These are phyloP conservation scores for Micromesistius poutassou DNA, from an alignment of 2,797 vertebrate species.

Conservation along the genomic window DNA sequence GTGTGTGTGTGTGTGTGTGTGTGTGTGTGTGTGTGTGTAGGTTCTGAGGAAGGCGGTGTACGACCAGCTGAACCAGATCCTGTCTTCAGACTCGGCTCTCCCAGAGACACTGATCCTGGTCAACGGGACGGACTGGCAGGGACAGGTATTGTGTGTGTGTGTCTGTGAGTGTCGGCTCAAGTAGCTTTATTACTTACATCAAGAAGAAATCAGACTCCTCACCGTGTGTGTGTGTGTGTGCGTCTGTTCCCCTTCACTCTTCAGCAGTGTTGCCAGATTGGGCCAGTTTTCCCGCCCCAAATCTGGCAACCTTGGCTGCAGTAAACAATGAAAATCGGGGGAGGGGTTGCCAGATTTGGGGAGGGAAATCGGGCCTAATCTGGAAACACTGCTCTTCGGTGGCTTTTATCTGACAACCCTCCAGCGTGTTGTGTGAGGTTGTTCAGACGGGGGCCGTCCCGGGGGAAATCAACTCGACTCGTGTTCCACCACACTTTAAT, in stretches of 20 bases:
- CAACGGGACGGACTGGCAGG: slow-evolving; percentile 91
- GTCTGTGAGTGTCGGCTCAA: neutral
- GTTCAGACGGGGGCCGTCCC: neutral
- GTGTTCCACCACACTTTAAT: too few species aligned
- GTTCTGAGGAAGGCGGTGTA: slow-evolving; percentile 89
- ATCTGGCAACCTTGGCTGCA: too few species aligned
- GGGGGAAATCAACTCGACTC: neutral
- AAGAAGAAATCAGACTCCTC: too few species aligned
- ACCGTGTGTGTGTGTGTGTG: too few species aligned
- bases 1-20: slow-evolving; percentile 22
- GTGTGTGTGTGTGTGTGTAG: slow-evolving; percentile 61
- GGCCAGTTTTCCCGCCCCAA: too few species aligned
- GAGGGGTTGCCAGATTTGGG: too few species aligned
- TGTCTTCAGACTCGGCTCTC: slow-evolving; percentile 86
- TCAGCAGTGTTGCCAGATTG: too few species aligned
- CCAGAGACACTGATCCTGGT: slow-evolving; percentile 93
- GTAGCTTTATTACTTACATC: too few species aligned
- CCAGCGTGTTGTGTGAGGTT: neutral
- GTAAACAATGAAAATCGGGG: too few species aligned
- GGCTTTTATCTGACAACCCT: neutral
- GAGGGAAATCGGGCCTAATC: too few species aligned
- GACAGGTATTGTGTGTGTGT: slow-evolving; percentile 79
- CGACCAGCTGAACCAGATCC: slow-evolving; percentile 93
- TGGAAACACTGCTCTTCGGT: too few species aligned
- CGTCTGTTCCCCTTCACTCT: neutral